Evolutionary conservation across 2,113 vertebrate species (phyloP).

Genomic region (Ochotona curzoniae): DNA sequence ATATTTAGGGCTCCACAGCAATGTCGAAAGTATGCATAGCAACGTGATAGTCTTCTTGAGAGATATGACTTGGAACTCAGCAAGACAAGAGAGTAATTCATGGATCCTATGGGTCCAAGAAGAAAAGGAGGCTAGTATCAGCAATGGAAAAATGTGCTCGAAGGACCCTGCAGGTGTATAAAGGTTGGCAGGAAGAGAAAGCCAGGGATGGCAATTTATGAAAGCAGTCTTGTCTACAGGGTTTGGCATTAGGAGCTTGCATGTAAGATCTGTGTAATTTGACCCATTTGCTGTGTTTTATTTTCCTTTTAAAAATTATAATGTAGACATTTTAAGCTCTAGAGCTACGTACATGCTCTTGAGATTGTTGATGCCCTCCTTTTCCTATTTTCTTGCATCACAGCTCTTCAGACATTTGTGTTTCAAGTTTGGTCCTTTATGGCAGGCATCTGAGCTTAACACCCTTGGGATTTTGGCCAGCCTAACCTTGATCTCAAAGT

Average conservation of each 20-base stretch:
- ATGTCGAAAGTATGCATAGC: background rate
- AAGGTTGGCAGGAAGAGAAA: background rate
- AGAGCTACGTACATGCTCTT: background rate
- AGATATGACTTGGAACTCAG: background rate
- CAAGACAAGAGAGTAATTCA: background rate
- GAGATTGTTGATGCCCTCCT: background rate
- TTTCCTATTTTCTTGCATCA: background rate
- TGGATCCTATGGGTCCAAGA: background rate
- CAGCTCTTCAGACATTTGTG: background rate
- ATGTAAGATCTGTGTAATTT: background rate
- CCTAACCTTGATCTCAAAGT: background rate
- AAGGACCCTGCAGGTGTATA: background rate
- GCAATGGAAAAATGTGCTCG: background rate
- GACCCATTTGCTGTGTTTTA: background rate
- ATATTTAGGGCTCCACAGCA: background rate
- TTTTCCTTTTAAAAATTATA: constrained; percentile 26
- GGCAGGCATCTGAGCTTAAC: background rate
- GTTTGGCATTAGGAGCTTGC: background rate
- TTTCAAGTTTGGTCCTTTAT: background rate
- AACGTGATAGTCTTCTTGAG: background rate
- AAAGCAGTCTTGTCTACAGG: background rate
- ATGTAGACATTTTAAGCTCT: background rate
- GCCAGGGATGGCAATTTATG: background rate
- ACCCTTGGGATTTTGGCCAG: background rate
- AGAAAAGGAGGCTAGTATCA: background rate